Evolutionary conservation across 2,888 invertebrate genomes (phyloP).

Genomic region (Heliconius hortense): DNA sequence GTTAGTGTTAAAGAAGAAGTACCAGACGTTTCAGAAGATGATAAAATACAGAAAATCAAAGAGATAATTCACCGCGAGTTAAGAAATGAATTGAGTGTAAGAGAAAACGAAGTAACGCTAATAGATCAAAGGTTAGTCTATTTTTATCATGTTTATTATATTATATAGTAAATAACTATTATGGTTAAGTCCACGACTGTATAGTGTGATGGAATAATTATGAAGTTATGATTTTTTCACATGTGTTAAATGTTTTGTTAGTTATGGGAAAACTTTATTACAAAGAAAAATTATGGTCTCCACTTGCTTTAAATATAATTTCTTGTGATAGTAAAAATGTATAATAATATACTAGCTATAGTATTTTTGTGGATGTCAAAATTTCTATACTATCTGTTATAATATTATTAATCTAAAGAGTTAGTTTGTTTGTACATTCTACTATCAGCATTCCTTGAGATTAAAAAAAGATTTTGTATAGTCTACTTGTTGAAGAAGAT

Average conservation of each 20-base stretch:
- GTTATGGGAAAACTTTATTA: neutral
- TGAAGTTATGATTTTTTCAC: constrained; percentile 13
- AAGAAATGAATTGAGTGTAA: constrained; percentile 84
- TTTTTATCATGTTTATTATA: neutral
- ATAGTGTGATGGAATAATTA: constrained; percentile 1
- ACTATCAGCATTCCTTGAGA: no score
- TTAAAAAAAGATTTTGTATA: no score
- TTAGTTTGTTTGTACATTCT: neutral
- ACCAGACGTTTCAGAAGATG: constrained; percentile 59
- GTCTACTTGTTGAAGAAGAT: no score
- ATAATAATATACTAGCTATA: no score
- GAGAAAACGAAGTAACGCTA: constrained; percentile 87
- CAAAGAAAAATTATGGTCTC: neutral
- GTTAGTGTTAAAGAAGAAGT: constrained; percentile 56
- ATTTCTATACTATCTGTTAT: neutral
- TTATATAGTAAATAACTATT: neutral
- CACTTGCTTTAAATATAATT: neutral
- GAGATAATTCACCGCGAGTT: constrained; percentile 87
- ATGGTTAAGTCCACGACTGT: neutral
- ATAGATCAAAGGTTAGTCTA: constrained; percentile 84
- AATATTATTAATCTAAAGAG: neutral
- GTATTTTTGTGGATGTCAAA: neutral
- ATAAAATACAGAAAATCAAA: constrained; percentile 77
- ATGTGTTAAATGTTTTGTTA: constrained; percentile 8
- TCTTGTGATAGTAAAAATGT: no score